phyloP scores from a whole-genome alignment of 2,888 invertebrate genomes.

The Drosophila austrosaltans region DNA sequence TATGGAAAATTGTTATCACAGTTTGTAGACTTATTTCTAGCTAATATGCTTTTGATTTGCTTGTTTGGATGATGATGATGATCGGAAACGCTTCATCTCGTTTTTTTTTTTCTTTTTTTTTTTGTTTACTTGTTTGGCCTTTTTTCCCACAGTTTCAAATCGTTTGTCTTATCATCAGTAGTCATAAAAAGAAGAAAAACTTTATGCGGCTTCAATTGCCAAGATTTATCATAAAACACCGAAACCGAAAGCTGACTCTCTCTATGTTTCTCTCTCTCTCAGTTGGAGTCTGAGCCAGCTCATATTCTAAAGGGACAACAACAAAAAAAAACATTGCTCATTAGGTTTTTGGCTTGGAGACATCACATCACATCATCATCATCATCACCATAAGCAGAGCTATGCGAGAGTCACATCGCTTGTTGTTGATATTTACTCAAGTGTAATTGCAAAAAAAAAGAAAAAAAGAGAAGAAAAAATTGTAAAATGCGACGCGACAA shows the following conservation, averaged over 20 bases:
- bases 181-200: constrained; percentile 26
- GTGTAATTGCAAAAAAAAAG: constrained; percentile 69
- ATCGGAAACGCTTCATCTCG: not conserved
- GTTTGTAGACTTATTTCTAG: no score
- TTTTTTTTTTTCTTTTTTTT: no score
- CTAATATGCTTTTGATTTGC: no score
- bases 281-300: constrained; percentile 26
- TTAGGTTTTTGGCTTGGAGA: constrained; percentile 60
- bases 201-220: constrained; percentile 55
- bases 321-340: constrained; percentile 64
- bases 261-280: constrained; percentile 46
- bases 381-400: constrained; percentile 8
- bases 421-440: constrained; percentile 76
- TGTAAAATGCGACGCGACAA: constrained; percentile 70
- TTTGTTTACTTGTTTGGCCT: no score
- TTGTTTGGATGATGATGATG: not conserved
- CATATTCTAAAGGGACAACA: constrained; percentile 43
- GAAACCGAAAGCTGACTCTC: not conserved
- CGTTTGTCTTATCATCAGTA: not conserved
- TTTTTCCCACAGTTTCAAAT: no score
- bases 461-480: constrained; percentile 40
- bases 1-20: no score
- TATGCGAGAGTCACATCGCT: constrained; percentile 35
- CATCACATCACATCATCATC: constrained; percentile 6
- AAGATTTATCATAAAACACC: constrained; percentile 64